A percentile compares a stretch with the other conserved stretches of the same genome.
Conservation (phyloP, 2,797 vertebrate genomes). For the Danio tinwini region DNA sequence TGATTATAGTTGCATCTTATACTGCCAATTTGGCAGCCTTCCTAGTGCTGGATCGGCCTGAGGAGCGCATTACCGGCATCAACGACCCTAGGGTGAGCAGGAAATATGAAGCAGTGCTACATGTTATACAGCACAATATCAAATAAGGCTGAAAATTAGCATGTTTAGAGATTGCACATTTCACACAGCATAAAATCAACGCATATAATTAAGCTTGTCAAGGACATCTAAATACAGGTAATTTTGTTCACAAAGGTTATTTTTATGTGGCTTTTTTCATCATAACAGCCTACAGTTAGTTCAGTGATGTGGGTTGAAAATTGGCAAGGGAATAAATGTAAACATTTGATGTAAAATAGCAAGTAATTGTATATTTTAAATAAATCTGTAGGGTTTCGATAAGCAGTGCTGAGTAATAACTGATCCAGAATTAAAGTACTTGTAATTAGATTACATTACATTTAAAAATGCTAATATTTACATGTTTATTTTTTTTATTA, state of each 20-base stretch:
- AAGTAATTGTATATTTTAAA: not conserved
- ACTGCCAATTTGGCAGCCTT: conserved; percentile 99
- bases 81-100: conserved; percentile 92
- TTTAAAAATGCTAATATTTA: no score
- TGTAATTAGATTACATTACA: no score
- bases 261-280: conserved; percentile 39
- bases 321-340: conserved; percentile 9
- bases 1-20: conserved; percentile 99
- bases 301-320: conserved; percentile 14
- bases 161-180: conserved; percentile 6
- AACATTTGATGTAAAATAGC: not conserved
- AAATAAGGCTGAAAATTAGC: conserved; percentile 34
- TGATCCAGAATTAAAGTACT: no score
- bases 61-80: conserved; percentile 99
- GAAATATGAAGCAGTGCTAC: conserved; percentile 57
- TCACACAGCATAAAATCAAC: conserved; percentile 16
- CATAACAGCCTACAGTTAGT: not conserved
- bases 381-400: no score
- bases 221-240: conserved; percentile 51
- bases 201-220: conserved; percentile 40
- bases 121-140: conserved; percentile 57
- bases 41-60: conserved; percentile 97
- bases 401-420: no score
- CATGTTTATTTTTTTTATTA: no score
- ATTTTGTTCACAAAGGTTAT: conserved; percentile 74